These are phyloP conservation scores for Pygmarrhopalites habei DNA, from an alignment of 1,140 invertebrate species.

Conservation along the genomic window DNA sequence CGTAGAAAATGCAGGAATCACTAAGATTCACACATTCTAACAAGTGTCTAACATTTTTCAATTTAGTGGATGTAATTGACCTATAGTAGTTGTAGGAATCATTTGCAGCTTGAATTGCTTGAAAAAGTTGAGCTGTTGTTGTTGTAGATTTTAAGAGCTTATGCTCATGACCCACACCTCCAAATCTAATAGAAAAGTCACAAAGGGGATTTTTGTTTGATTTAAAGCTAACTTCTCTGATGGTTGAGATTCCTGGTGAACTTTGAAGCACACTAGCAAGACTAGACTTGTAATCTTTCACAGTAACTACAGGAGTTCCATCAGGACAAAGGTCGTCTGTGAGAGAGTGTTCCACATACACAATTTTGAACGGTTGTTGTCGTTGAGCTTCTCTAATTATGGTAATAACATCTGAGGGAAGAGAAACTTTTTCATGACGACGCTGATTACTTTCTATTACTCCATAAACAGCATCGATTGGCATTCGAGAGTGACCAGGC, in stretches of 20 bases:
- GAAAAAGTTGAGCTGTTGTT: neutral
- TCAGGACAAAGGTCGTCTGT: conserved; percentile 9
- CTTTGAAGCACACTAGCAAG: neutral
- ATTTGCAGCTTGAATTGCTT: neutral
- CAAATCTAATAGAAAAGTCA: neutral
- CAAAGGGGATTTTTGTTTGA: neutral
- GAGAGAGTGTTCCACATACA: conserved; percentile 9
- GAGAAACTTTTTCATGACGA: conserved; percentile 9
- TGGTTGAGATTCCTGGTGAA: neutral
- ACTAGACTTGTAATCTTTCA: conserved; percentile 1
- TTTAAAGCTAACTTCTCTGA: neutral
- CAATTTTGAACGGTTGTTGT: conserved; percentile 2
- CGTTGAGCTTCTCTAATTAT: neutral
- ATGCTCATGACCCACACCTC: neutral
- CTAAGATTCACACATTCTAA: too few relatives aligned
- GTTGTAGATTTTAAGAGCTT: neutral
- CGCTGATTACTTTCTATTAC: conserved; percentile 34
- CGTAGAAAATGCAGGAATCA: too few relatives aligned
- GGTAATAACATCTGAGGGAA: neutral
- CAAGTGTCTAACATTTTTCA: too few relatives aligned
- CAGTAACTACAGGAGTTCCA: neutral
- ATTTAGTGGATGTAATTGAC: too few relatives aligned
- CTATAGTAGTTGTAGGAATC: too few relatives aligned
- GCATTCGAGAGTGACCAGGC: conserved; percentile 39
- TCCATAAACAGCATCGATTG: conserved; percentile 39